A percentile compares a stretch with the other conserved stretches of the same genome.
Conservation (phyloP, 2,113 vertebrate genomes). For the Pterocles burchelli region DNA sequence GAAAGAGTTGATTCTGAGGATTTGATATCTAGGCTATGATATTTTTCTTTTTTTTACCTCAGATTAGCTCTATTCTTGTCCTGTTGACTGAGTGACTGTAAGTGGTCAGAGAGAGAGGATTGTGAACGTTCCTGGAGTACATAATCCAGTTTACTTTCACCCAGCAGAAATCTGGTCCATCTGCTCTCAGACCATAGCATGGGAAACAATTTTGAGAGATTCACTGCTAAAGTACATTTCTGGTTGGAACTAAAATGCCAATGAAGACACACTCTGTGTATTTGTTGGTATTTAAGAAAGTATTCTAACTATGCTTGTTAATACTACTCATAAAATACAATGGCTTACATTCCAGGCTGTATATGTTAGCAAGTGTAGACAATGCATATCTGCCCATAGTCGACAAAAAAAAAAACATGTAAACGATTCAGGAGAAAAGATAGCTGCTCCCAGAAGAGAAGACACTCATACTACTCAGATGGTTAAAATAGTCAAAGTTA, state of each 20-base stretch:
- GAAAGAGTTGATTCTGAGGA: neutral
- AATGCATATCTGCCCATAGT: accelerated
- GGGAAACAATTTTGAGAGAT: neutral
- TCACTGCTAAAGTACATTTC: neutral
- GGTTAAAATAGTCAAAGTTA: slow-evolving; percentile 1
- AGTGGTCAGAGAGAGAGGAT: neutral
- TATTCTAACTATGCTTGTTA: neutral
- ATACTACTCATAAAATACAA: neutral
- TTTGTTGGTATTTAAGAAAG: neutral
- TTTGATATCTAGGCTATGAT: neutral
- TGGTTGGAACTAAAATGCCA: neutral
- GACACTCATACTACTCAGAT: neutral
- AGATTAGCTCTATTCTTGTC: neutral
- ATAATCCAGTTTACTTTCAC: neutral
- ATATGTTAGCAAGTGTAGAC: neutral
- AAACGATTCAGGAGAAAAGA: neutral
- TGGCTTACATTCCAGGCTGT: neutral
- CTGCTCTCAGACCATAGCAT: neutral
- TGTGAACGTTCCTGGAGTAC: neutral
- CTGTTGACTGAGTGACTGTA: neutral
- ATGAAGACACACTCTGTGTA: neutral
- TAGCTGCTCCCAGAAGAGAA: neutral
- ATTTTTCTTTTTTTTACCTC: neutral
- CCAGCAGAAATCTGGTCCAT: neutral
- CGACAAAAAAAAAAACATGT: neutral